phyloP scores from a whole-genome alignment of 2,888 invertebrate genomes.

The Augiades crinisus region DNA sequence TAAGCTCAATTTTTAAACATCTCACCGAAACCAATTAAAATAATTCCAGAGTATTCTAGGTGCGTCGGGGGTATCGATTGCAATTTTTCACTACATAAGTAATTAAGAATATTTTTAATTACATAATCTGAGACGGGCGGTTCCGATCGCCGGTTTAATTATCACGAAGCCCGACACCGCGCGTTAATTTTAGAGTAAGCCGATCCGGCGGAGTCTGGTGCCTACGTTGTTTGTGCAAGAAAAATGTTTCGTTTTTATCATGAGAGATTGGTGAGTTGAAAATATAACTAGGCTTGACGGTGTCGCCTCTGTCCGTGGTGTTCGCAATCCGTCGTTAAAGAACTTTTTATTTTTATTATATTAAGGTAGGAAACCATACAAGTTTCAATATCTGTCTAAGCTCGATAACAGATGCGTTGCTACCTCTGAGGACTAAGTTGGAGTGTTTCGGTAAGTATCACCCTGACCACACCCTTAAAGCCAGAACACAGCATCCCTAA shows the following conservation, averaged over 20 bases:
- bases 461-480: no score
- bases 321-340: no score
- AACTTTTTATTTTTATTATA: no score
- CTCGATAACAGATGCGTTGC: no score
- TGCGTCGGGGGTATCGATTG: conserved; percentile 32
- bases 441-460: no score
- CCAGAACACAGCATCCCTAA: no score
- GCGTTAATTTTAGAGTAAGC: conserved; percentile 48
- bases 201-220: conserved; percentile 28
- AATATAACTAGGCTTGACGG: no score
- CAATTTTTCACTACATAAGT: conserved; percentile 37
- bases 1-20: background rate
- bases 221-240: background rate
- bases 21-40: background rate
- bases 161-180: conserved; percentile 43
- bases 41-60: background rate
- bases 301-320: no score
- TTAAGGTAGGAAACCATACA: no score
- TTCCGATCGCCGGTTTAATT: conserved; percentile 49
- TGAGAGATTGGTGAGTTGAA: no score
- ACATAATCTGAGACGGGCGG: conserved; percentile 42
- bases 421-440: no score
- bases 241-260: background rate
- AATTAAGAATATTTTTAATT: conserved; percentile 44
- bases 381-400: no score